phyloP scores from a whole-genome alignment of 2,888 invertebrate species.

The Tinea trinotella region DNA sequence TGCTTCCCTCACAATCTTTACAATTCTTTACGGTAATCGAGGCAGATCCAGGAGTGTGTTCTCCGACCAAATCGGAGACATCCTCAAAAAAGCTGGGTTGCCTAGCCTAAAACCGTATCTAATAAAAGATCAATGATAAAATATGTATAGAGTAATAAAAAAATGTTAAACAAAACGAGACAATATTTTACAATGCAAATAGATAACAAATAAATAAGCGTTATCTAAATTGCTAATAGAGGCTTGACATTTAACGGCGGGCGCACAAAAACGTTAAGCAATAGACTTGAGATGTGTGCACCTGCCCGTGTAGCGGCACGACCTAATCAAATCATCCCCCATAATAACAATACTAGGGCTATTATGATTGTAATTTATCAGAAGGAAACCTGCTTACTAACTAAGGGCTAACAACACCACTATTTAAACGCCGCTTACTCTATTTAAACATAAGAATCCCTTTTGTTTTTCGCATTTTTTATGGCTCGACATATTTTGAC shows the following conservation, averaged over 20 bases:
- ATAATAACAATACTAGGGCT: conserved; percentile 51
- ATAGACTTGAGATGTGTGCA: not conserved
- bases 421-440: too few relatives aligned
- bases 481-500: too few relatives aligned
- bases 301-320: conserved; percentile 31
- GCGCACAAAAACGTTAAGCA: not conserved
- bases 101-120: too few relatives aligned
- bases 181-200: not conserved
- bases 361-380: conserved; percentile 62
- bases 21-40: too few relatives aligned
- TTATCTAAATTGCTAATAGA: conserved; percentile 8
- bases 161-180: not conserved
- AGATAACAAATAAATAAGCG: not conserved
- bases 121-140: too few relatives aligned
- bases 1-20: too few relatives aligned
- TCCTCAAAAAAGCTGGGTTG: too few relatives aligned
- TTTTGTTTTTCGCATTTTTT: too few relatives aligned
- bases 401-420: too few relatives aligned
- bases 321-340: conserved; percentile 61
- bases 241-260: conserved; percentile 6
- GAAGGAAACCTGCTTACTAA: conserved; percentile 24
- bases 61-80: too few relatives aligned
- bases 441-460: too few relatives aligned
- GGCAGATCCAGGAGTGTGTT: too few relatives aligned
- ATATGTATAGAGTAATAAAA: not conserved